These are phyloP conservation scores for Marasmarcha lunaedactyla DNA, from an alignment of 2,888 invertebrate species.

Conservation along the genomic window DNA sequence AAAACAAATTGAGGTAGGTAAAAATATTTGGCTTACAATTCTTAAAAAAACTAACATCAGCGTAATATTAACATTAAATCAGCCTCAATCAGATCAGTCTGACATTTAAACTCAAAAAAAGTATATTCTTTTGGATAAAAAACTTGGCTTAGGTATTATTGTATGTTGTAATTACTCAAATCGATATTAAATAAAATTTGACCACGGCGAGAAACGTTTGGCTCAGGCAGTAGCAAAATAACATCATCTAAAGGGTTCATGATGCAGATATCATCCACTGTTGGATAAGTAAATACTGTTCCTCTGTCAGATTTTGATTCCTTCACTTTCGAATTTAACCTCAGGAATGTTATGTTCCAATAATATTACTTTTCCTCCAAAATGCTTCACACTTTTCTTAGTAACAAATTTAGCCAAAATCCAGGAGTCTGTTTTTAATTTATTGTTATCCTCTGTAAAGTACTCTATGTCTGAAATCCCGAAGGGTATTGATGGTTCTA, in stretches of 20 bases:
- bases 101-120: too few species aligned
- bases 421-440: slow-evolving; percentile 11
- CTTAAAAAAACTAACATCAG: too few species aligned
- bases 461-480: not conserved
- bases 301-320: slow-evolving; percentile 11
- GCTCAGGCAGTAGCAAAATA: slow-evolving; percentile 11
- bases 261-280: slow-evolving; percentile 13
- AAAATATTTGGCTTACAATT: too few species aligned
- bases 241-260: slow-evolving; percentile 12
- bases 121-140: too few species aligned
- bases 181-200: slow-evolving; percentile 12
- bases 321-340: slow-evolving; percentile 13
- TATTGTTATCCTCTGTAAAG: slow-evolving; percentile 2
- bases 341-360: slow-evolving; percentile 9
- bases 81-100: too few species aligned
- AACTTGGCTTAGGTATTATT: slow-evolving; percentile 6
- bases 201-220: slow-evolving; percentile 10
- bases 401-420: slow-evolving; percentile 14
- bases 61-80: too few species aligned
- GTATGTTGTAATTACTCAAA: slow-evolving; percentile 11
- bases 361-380: slow-evolving; percentile 12
- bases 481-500: not conserved
- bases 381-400: slow-evolving; percentile 16
- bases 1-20: too few species aligned
- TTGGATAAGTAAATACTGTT: slow-evolving; percentile 11